Evolutionary conservation across 1,140 invertebrate genomes (phyloP).

Genomic region (Bombus haemorrhoidalis): DNA sequence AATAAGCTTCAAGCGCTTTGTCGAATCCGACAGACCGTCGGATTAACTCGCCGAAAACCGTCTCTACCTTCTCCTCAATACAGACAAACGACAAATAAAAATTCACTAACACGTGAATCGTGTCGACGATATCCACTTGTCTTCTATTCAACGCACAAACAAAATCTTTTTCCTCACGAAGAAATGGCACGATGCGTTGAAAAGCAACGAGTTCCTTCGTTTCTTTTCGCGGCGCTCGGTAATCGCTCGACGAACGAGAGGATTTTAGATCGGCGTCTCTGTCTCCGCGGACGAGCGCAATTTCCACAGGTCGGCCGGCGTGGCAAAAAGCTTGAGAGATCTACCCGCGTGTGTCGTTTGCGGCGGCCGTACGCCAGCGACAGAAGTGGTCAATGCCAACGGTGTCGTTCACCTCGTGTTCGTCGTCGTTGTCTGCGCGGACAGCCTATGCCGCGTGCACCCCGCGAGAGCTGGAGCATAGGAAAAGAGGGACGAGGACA

Average conservation of each 20-base stretch:
- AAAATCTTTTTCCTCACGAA: not conserved
- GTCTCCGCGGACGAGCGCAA: constrained; percentile 30
- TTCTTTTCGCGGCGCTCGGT: not conserved
- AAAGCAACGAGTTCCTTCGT: not conserved
- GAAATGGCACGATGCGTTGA: not conserved
- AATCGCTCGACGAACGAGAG: not conserved
- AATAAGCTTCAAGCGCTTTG: constrained; percentile 39
- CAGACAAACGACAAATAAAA: not conserved
- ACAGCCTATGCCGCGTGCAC: constrained; percentile 27
- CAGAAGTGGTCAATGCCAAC: constrained; percentile 58
- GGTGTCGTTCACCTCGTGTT: constrained; percentile 54
- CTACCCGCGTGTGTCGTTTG: constrained; percentile 54
- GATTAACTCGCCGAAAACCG: constrained; percentile 20
- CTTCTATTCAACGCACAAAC: not conserved
- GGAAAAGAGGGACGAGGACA: constrained; percentile 31
- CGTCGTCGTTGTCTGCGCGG: constrained; percentile 18
- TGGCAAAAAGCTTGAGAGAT: constrained; percentile 49
- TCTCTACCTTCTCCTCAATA: too few species aligned
- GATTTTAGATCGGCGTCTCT: constrained; percentile 31
- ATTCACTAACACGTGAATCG: not conserved
- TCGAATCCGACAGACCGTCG: constrained; percentile 17
- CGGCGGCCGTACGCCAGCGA: constrained; percentile 38
- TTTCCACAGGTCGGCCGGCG: constrained; percentile 47
- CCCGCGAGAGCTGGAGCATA: constrained; percentile 22
- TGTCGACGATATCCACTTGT: not conserved